Base-by-base conservation (phyloP, 2,113 vertebrate species). In the Rhinoderma darwinii region DNA sequence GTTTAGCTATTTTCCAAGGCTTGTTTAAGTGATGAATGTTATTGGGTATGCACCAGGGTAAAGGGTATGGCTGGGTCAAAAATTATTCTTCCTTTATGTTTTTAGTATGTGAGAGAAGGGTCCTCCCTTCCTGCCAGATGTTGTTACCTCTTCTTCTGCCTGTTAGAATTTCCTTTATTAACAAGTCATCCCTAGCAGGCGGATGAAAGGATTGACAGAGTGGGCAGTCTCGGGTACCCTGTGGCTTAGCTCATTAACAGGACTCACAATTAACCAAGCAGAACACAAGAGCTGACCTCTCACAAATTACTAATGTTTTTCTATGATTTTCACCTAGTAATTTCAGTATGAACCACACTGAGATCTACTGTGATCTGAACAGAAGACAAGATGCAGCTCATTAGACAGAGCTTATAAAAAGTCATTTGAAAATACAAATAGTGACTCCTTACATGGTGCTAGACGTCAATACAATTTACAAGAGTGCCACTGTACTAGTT, bases 91-190 rank as follows among this genome's bases (percentile, higher is more conserved):
- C 12, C 25, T 73, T 56, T 18, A 50, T 17, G 9, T 83, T 32
- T 72, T 72, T 83, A 8, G 25, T 25, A 44, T 41, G 47, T 74
- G 22, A 41, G 66, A 37, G 66, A 22, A 7, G 47, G 44, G 20
- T 27, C 27, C 27, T 74, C 68, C 47, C 10, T 73, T 84, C 68
- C 68, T 74, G 82, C 44, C 81, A 83, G 41, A 30, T 83, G 11
- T 51, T 51, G 39, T 72, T 83, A 72, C 63, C 27, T 37, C 18
- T 84, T 20, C 9, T 35, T 50, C 20, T 73, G 66, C 66, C 25
- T 56, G 30, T 83, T 83, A 83, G 30, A 51, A 72, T 83, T 83
- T 73, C 32, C 82, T 35, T 72, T 73, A 72, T 73, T 54, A 83
- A 73, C 10, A 73, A 39, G 66, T 83, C 32, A 70, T 83, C 63